Evolutionary conservation across 2,888 invertebrate species (phyloP).

Genomic region (Zaprionus lineosus): DNA sequence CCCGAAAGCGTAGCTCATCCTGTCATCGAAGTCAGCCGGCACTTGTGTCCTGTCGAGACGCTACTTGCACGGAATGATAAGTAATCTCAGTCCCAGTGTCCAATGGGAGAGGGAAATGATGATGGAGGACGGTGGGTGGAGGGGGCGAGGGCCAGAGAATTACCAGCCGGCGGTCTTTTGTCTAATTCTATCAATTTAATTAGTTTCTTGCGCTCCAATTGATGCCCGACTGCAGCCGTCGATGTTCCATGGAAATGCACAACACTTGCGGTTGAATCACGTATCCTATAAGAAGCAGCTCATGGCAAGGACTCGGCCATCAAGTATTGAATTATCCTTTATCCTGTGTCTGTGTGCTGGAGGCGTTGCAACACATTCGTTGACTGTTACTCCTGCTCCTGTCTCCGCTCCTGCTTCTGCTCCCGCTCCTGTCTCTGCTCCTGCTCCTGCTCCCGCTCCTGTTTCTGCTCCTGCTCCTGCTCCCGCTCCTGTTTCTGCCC

Average conservation of each 20-base stretch:
- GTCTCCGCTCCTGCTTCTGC: constrained; percentile 77
- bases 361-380: constrained; percentile 56
- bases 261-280: constrained; percentile 57
- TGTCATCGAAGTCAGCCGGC: constrained; percentile 18
- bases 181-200: constrained; percentile 73
- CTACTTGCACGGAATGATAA: constrained; percentile 52
- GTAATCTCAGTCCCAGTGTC: constrained; percentile 20
- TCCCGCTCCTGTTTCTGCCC: too few species aligned
- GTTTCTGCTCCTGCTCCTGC: too few species aligned
- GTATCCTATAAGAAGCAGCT: constrained; percentile 57
- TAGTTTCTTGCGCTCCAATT: constrained; percentile 72
- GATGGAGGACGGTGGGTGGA: too few species aligned
- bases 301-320: not conserved
- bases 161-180: constrained; percentile 55
- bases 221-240: constrained; percentile 21
- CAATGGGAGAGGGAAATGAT: not conserved
- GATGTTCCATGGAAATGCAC: constrained; percentile 41
- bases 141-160: not conserved
- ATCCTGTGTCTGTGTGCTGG: constrained; percentile 10
- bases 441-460: constrained; percentile 50
- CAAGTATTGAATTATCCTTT: constrained; percentile 8
- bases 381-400: constrained; percentile 34
- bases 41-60: constrained; percentile 28
- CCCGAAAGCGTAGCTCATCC: constrained; percentile 17
- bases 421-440: too few species aligned